Evolutionary conservation across 2,797 vertebrate genomes (phyloP).

Genomic region (Lepus townsendii): DNA sequence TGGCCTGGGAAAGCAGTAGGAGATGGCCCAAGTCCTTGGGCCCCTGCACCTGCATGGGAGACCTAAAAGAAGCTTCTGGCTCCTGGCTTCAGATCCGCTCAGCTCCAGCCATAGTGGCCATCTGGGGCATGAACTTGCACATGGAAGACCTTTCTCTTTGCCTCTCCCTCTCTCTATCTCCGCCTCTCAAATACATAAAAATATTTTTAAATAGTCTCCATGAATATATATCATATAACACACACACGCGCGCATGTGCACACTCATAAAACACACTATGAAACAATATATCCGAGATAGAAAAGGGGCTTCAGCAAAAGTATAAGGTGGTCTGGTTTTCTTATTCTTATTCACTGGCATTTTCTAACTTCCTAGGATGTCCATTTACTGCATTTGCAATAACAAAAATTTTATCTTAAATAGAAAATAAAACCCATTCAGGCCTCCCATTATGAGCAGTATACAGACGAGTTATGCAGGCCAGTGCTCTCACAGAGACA

Average conservation of each 20-base stretch:
- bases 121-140: too few species aligned
- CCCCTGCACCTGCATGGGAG: too few species aligned
- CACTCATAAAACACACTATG: neutral
- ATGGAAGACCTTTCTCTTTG: too few species aligned
- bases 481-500: neutral
- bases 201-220: neutral
- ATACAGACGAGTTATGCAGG: neutral
- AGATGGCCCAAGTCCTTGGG: too few species aligned
- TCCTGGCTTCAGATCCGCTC: too few species aligned
- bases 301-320: neutral
- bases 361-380: constrained; percentile 11
- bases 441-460: neutral
- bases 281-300: neutral
- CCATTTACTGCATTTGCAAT: neutral
- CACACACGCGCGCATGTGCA: neutral
- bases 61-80: too few species aligned
- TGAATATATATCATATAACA: neutral
- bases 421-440: constrained; percentile 48
- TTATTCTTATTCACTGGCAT: neutral
- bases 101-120: too few species aligned
- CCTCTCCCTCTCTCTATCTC: too few species aligned
- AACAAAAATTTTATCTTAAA: constrained; percentile 33
- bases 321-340: neutral
- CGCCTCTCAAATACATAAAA: too few species aligned
- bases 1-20: too few species aligned